phyloP scores from a whole-genome alignment of 1,140 invertebrate species.

The Musca domestica region DNA sequence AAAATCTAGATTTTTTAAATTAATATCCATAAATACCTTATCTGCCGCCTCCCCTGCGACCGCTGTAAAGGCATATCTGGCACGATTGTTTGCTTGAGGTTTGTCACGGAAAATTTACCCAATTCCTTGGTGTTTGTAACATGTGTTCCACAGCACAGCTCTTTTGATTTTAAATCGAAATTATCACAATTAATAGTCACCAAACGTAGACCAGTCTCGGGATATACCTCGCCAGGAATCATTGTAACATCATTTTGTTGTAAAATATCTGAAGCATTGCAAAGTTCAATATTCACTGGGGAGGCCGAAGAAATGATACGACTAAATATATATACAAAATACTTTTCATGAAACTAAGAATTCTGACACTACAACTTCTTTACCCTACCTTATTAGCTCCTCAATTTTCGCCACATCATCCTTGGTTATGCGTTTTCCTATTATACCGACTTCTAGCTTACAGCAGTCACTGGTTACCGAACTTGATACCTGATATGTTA shows the following conservation, averaged over 20 bases:
- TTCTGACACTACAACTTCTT: background rate
- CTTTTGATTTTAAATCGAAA: constrained; percentile 63
- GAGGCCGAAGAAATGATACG: constrained; percentile 57
- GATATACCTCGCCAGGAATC: constrained; percentile 77
- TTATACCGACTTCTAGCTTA: constrained; percentile 67
- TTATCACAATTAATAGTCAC: constrained; percentile 58
- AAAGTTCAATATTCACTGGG: constrained; percentile 58
- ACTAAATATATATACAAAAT: constrained; percentile 34
- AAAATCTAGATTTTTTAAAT: no score
- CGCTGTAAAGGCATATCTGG: constrained; percentile 61
- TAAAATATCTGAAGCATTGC: constrained; percentile 64
- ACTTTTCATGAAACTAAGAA: constrained; percentile 1
- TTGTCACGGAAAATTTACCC: constrained; percentile 66
- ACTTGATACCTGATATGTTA: constrained; percentile 66
- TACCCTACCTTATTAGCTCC: constrained; percentile 59
- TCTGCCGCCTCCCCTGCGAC: constrained; percentile 61
- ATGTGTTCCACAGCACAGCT: constrained; percentile 87
- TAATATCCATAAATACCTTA: constrained; percentile 33
- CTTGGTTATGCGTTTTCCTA: constrained; percentile 63
- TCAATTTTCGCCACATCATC: constrained; percentile 63
- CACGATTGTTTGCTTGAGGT: constrained; percentile 62
- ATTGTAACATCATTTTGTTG: constrained; percentile 61
- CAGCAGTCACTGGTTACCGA: constrained; percentile 63
- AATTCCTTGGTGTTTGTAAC: constrained; percentile 67
- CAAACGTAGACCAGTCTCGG: constrained; percentile 64